A percentile compares a stretch with the other conserved stretches of the same genome.
Conservation (phyloP, 2,888 invertebrate species). For the Callyntrura sp. region DNA sequence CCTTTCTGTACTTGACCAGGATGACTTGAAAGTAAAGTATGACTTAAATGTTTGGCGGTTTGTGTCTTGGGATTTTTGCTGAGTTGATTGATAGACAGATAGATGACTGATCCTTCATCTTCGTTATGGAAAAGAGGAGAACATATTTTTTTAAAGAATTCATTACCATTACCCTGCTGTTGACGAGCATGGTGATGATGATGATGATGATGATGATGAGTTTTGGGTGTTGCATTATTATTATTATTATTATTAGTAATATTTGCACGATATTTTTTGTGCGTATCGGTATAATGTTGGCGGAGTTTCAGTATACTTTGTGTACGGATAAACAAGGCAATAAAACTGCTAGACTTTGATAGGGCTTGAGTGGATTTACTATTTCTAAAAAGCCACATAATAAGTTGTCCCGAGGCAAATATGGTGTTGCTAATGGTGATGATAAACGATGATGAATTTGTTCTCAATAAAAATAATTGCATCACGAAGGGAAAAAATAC, state of each 20-base stretch:
- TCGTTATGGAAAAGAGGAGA: background rate
- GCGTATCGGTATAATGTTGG: background rate
- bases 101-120: constrained; percentile 49
- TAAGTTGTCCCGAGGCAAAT: constrained; percentile 14
- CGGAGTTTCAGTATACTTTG: background rate
- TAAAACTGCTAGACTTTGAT: background rate
- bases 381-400: background rate
- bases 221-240: constrained; percentile 47
- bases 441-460: constrained; percentile 66
- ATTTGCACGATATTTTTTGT: background rate
- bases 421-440: constrained; percentile 63
- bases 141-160: constrained; percentile 24
- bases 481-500: constrained; percentile 59
- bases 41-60: constrained; percentile 14
- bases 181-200: background rate
- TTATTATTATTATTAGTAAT: background rate
- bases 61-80: constrained; percentile 4
- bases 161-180: background rate
- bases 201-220: background rate
- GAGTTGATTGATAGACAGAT: constrained; percentile 57
- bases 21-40: constrained; percentile 36
- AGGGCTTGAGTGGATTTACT: background rate
- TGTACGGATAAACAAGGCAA: background rate
- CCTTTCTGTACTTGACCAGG: constrained; percentile 13
- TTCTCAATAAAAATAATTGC: constrained; percentile 62